Evolutionary conservation across 2,797 vertebrate species (phyloP).

Genomic region (Acropternis orthonyx): DNA sequence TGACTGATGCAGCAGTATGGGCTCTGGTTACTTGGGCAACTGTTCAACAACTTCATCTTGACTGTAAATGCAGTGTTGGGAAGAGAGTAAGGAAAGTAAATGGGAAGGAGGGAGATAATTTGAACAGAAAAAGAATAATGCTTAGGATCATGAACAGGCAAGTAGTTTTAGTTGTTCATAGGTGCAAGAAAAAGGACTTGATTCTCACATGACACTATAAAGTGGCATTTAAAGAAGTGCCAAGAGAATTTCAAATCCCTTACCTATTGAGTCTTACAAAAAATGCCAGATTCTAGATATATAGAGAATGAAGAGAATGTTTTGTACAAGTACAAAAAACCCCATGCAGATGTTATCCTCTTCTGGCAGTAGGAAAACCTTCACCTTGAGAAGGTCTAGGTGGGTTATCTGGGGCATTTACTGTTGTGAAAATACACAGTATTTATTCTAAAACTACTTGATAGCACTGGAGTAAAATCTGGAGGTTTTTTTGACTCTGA

Average conservation of each 20-base stretch:
- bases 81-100: background rate
- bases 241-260: background rate
- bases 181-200: background rate
- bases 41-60: background rate
- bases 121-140: background rate
- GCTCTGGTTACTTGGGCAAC: background rate
- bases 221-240: background rate
- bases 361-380: background rate
- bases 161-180: background rate
- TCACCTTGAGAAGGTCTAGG: background rate
- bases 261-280: background rate
- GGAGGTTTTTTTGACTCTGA: background rate
- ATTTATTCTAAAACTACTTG: background rate
- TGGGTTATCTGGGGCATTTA: background rate
- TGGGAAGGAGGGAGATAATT: background rate
- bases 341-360: background rate
- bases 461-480: background rate
- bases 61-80: background rate
- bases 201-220: background rate
- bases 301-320: background rate
- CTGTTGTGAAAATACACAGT: background rate
- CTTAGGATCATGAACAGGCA: background rate
- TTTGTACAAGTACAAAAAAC: background rate
- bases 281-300: background rate
- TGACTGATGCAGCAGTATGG: background rate